Percentiles rank a stretch among this genome's conserved stretches.
phyloP scores from a whole-genome alignment of 2,797 vertebrate genomes.

The Halcyon badia region DNA sequence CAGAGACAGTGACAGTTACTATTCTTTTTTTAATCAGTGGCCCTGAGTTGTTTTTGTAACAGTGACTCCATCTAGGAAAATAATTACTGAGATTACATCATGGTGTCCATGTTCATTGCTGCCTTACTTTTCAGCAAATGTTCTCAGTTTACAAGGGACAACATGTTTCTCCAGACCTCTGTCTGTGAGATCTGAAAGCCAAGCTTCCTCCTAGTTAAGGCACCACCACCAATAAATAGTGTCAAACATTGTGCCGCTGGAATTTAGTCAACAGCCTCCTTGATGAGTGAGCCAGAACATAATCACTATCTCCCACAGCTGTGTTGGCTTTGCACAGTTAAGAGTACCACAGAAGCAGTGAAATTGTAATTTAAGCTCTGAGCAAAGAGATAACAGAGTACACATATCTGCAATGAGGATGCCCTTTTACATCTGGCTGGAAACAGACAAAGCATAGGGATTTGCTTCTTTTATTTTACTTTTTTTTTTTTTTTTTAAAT shows the following conservation, averaged over 20 bases:
- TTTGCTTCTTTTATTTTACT: neutral
- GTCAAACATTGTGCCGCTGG: constrained; percentile 8
- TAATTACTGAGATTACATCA: constrained; percentile 55
- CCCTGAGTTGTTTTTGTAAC: constrained; percentile 1
- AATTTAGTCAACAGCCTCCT: neutral
- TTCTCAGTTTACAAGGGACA: constrained; percentile 50
- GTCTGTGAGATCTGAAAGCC: constrained; percentile 23
- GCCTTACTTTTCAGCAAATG: constrained; percentile 34
- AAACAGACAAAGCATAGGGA: neutral
- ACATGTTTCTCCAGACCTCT: constrained; percentile 33
- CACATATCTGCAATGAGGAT: neutral
- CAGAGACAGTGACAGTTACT: neutral
- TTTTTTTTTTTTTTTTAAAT: neutral
- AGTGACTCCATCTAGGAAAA: constrained; percentile 62
- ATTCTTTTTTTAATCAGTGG: neutral
- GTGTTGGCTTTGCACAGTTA: neutral
- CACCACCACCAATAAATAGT: neutral
- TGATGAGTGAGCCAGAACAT: constrained; percentile 26
- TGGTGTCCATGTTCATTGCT: constrained; percentile 36
- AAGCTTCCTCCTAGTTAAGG: constrained; percentile 29
- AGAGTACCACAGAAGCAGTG: neutral
- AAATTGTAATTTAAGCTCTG: neutral
- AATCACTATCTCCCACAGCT: neutral
- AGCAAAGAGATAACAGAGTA: neutral
- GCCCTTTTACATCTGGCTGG: neutral